phyloP scores from a whole-genome alignment of 2,797 vertebrate genomes.

The Pseudomugil gertrudae region DNA sequence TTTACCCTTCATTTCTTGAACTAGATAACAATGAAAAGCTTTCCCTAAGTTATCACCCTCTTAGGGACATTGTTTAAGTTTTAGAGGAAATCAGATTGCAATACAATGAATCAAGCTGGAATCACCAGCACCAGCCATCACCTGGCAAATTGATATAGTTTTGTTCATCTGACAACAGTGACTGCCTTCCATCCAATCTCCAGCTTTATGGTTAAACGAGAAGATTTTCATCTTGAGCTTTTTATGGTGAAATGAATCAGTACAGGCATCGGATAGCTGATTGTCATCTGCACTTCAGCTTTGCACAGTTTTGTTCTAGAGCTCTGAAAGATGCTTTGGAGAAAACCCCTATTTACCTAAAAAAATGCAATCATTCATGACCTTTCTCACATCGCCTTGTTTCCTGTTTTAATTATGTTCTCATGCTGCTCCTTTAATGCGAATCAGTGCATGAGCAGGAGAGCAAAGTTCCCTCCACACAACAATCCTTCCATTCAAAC shows the following conservation, averaged over 20 bases:
- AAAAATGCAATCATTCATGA: conserved; percentile 17
- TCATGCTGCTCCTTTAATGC: conserved; percentile 26
- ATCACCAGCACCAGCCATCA: neutral
- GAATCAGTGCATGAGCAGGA: conserved; percentile 28
- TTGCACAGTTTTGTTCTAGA: conserved; percentile 21
- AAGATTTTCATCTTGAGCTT: conserved; percentile 29
- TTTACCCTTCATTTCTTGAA: neutral
- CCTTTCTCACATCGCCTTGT: conserved; percentile 1
- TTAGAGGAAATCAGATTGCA: conserved; percentile 19
- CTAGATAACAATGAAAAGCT: neutral
- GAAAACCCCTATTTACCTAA: conserved; percentile 4
- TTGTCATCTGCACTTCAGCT: conserved; percentile 27
- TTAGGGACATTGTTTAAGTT: neutral
- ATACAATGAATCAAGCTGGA: neutral
- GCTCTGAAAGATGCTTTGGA: conserved; percentile 10
- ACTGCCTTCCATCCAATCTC: conserved; percentile 12
- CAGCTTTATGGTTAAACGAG: conserved; percentile 7
- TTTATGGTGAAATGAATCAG: conserved; percentile 16
- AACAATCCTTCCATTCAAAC: conserved; percentile 40
- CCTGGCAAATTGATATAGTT: conserved; percentile 7
- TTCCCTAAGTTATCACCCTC: neutral
- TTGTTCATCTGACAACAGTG: conserved; percentile 3
- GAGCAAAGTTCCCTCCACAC: conserved; percentile 18
- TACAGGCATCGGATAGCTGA: conserved; percentile 4
- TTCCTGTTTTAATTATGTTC: conserved; percentile 26